Percentiles rank a stretch among this genome's conserved stretches.
phyloP scores from a whole-genome alignment of 2,888 invertebrate species.

The Leucoma salicis region DNA sequence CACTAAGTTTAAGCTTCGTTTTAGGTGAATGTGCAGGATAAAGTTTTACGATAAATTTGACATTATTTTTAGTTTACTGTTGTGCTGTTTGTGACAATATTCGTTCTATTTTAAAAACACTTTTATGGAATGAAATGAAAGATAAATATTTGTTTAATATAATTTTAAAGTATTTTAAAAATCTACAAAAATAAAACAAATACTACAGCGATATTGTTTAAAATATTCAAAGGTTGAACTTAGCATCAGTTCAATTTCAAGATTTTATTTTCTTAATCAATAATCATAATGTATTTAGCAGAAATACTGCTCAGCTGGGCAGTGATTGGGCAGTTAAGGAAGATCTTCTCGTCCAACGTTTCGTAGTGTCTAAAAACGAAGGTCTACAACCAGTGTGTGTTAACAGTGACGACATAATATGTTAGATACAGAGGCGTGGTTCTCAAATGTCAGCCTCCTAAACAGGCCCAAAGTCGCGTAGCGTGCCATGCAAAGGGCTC shows the following conservation, averaged over 20 bases:
- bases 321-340: no score
- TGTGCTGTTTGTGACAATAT: not conserved
- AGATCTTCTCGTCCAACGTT: no score
- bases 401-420: no score
- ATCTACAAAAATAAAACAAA: no score
- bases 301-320: no score
- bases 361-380: no score
- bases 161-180: no score
- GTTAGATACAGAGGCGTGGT: no score
- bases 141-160: not conserved
- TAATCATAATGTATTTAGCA: not conserved
- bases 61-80: slow-evolving; percentile 1
- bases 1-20: slow-evolving; percentile 9
- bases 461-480: no score
- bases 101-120: not conserved
- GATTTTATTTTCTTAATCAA: not conserved
- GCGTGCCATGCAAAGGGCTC: no score
- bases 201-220: not conserved
- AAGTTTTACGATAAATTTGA: slow-evolving; percentile 3
- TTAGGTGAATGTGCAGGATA: slow-evolving; percentile 1
- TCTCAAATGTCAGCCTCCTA: no score
- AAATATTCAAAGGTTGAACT: not conserved
- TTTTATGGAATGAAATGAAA: not conserved
- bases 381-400: no score
- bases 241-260: not conserved